A percentile compares a stretch with the other conserved stretches of the same genome.
Conservation (phyloP, 2,888 invertebrate species). For the Mythimna pallens region DNA sequence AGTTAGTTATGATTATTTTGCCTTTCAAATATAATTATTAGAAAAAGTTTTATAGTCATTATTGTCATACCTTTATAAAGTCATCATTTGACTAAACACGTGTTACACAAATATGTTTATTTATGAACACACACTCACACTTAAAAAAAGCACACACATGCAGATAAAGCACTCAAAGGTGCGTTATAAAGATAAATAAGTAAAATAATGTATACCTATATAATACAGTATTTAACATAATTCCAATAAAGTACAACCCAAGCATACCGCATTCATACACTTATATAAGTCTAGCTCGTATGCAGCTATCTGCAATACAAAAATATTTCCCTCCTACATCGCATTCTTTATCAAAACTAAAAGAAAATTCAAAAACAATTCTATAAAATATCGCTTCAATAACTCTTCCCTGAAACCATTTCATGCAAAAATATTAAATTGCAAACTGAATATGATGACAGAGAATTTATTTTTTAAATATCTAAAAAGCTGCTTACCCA, state of each 20-base stretch:
- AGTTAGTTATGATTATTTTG: no score
- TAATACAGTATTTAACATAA: background rate
- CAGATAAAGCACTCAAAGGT: no score
- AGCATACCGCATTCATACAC: constrained; percentile 1
- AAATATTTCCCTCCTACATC: background rate
- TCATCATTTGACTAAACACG: background rate
- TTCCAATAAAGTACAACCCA: background rate
- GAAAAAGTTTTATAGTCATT: background rate
- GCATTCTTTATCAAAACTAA: constrained; percentile 7
- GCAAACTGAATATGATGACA: background rate
- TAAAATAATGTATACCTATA: no score
- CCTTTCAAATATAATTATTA: no score
- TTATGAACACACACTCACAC: no score
- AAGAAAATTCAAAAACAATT: constrained; percentile 6
- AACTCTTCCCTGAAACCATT: constrained; percentile 6
- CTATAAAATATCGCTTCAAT: constrained; percentile 38
- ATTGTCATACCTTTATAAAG: background rate
- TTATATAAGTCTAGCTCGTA: constrained; percentile 23
- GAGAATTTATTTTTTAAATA: background rate
- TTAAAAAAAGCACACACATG: no score
- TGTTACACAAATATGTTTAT: background rate
- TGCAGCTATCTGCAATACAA: constrained; percentile 14
- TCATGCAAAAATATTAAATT: constrained; percentile 11
- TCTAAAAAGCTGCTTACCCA: constrained; percentile 33
- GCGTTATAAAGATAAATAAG: no score